phyloP scores from a whole-genome alignment of 2,113 vertebrate genomes.

The Pyxicephalus adspersus region DNA sequence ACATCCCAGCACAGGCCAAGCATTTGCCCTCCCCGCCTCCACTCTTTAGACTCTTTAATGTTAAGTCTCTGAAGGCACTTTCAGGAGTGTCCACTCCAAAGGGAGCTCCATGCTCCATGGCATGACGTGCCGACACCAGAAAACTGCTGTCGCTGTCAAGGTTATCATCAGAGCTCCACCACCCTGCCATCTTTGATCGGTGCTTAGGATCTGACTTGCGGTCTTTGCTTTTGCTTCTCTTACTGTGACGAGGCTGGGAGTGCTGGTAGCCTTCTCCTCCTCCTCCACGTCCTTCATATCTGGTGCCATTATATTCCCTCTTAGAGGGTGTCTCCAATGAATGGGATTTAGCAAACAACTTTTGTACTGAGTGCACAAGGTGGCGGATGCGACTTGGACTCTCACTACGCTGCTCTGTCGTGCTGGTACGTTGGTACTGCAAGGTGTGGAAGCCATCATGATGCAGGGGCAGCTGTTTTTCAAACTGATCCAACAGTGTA shows the following conservation, averaged over 20 bases:
- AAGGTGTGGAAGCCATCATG: slow-evolving; percentile 94
- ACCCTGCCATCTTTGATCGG: slow-evolving; percentile 88
- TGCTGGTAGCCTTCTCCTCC: slow-evolving; percentile 73
- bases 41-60: slow-evolving; percentile 89
- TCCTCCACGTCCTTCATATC: slow-evolving; percentile 82
- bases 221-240: slow-evolving; percentile 91
- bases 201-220: slow-evolving; percentile 84
- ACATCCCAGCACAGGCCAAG: slow-evolving; percentile 91
- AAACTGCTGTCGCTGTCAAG: slow-evolving; percentile 97
- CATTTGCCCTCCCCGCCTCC: slow-evolving; percentile 85
- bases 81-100: slow-evolving; percentile 90
- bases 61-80: slow-evolving; percentile 94
- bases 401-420: slow-evolving; percentile 90
- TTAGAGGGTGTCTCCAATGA: slow-evolving; percentile 93
- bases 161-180: slow-evolving; percentile 99
- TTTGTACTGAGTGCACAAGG: slow-evolving; percentile 97
- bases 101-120: slow-evolving; percentile 73
- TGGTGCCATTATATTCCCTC: slow-evolving; percentile 89
- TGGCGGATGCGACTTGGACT: slow-evolving; percentile 97
- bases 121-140: slow-evolving; percentile 78
- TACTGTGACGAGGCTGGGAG: slow-evolving; percentile 84
- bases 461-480: slow-evolving; percentile 96
- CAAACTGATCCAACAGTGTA: slow-evolving; percentile 92
- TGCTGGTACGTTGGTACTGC: slow-evolving; percentile 89
- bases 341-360: slow-evolving; percentile 98